These are phyloP conservation scores for Nyctalus aviator DNA, from an alignment of 2,797 vertebrate species.

Conservation along the genomic window DNA sequence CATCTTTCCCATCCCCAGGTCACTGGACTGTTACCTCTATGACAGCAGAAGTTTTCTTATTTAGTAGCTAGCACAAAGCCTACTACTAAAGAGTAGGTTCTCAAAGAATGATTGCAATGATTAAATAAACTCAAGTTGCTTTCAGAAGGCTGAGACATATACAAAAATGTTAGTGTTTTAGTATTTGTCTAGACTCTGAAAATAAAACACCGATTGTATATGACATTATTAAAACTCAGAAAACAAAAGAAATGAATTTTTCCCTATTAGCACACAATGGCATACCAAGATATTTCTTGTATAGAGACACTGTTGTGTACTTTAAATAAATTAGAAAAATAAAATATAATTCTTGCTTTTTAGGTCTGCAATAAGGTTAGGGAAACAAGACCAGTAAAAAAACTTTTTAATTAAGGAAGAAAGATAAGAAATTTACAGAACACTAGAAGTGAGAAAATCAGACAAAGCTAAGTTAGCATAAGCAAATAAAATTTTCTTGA, in stretches of 20 bases:
- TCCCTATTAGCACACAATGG: too few relatives aligned
- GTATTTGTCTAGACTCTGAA: background rate
- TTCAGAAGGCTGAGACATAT: background rate
- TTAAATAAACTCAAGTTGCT: background rate
- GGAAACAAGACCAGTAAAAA: background rate
- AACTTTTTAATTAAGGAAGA: background rate
- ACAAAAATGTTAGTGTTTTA: background rate
- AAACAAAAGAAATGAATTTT: background rate
- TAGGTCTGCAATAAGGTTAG: background rate
- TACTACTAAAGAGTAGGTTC: background rate
- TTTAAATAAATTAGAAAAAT: background rate
- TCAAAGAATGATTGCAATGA: background rate
- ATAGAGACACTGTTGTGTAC: background rate
- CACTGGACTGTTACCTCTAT: background rate
- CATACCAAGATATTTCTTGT: background rate
- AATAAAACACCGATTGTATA: background rate
- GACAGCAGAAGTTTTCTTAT: background rate
- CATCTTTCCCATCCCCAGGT: background rate
- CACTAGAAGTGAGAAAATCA: background rate
- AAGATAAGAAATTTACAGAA: background rate
- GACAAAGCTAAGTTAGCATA: background rate
- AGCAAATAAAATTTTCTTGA: constrained; percentile 40
- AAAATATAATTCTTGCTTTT: background rate
- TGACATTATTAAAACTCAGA: background rate
- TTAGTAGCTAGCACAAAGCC: too few relatives aligned